A percentile compares a stretch with the other conserved stretches of the same genome.
Evolutionary conservation across 2,113 vertebrate species (phyloP).

Genomic region (Eonycteris spelaea): DNA sequence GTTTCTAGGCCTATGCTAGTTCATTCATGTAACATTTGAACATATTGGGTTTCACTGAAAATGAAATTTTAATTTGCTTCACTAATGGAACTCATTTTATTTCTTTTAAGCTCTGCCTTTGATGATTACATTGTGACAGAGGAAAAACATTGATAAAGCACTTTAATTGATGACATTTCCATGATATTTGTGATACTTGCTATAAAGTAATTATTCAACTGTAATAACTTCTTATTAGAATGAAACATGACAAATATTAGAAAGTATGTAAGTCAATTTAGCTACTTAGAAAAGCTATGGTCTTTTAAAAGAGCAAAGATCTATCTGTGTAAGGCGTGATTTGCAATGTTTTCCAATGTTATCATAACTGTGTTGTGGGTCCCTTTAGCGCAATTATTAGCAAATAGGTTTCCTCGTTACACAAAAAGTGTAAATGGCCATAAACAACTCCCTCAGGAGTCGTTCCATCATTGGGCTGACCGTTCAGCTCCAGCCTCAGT

Average conservation of each 20-base stretch:
- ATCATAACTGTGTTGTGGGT: neutral
- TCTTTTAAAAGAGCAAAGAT: constrained; percentile 1
- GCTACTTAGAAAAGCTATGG: constrained; percentile 16
- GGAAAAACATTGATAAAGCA: neutral
- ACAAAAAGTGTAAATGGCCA: neutral
- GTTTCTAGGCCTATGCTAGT: neutral
- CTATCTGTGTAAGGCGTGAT: neutral
- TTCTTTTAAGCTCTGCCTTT: constrained; percentile 35
- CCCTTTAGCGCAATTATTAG: neutral
- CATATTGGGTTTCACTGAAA: constrained; percentile 24
- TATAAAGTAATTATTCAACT: constrained; percentile 50
- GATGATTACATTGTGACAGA: constrained; percentile 26
- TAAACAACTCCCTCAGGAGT: neutral
- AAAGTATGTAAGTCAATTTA: constrained; percentile 52
- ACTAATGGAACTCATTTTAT: constrained; percentile 18
- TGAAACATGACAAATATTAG: constrained; percentile 53
- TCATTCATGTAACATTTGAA: constrained; percentile 40
- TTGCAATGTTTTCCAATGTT: neutral
- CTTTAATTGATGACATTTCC: constrained; percentile 5
- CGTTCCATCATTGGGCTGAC: neutral
- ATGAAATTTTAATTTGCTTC: constrained; percentile 66
- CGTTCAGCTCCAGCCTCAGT: neutral
- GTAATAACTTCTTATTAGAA: constrained; percentile 58
- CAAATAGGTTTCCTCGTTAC: constrained; percentile 42
- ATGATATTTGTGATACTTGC: constrained; percentile 40